Conservation (phyloP, 1,140 invertebrate species). For the Drosophila simulans region DNA sequence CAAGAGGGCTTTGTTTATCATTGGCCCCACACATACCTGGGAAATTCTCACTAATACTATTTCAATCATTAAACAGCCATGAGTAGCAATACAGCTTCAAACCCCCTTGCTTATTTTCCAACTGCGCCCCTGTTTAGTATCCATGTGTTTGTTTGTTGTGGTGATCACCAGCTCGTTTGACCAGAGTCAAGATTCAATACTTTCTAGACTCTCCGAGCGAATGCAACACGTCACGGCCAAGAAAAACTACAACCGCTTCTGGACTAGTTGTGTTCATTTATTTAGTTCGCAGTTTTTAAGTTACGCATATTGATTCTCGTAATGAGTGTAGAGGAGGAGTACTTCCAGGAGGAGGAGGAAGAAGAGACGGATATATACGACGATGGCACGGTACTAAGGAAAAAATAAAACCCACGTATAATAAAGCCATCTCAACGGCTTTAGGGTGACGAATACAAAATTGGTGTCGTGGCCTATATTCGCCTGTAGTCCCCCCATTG, state of each 20-base stretch:
- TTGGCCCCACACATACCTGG: not conserved
- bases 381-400: conserved; percentile 59
- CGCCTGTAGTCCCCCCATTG: not conserved
- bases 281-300: conserved; percentile 19
- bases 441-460: conserved; percentile 55
- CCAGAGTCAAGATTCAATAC: conserved; percentile 74
- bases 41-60: not conserved
- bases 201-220: conserved; percentile 75
- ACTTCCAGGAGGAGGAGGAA: conserved; percentile 15
- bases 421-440: conserved; percentile 16
- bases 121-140: not conserved
- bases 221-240: conserved; percentile 71
- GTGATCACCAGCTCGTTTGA: conserved; percentile 68
- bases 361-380: conserved; percentile 62
- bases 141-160: conserved; percentile 25
- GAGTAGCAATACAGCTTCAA: too few species aligned
- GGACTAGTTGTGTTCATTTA: conserved; percentile 10
- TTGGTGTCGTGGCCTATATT: conserved; percentile 76
- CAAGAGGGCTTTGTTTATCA: not conserved
- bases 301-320: not conserved
- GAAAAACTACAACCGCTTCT: conserved; percentile 29
- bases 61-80: not conserved
- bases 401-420: conserved; percentile 2
- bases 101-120: not conserved
- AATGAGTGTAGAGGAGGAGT: conserved; percentile 60